phyloP scores from a whole-genome alignment of 2,797 vertebrate species.

The Diglossa cyanea region DNA sequence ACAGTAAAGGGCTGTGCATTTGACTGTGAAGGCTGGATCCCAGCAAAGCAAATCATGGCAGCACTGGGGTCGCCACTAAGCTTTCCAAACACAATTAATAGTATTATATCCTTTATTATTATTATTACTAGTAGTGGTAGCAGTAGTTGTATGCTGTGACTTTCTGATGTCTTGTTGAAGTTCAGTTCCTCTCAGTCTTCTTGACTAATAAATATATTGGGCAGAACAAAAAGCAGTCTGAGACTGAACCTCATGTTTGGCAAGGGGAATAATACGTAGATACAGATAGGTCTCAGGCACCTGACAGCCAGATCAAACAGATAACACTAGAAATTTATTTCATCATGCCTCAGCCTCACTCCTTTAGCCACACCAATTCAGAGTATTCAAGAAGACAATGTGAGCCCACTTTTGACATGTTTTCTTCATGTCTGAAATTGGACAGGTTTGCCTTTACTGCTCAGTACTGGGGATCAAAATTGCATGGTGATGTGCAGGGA shows the following conservation, averaged over 20 bases:
- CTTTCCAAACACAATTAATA: not conserved
- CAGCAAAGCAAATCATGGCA: not conserved
- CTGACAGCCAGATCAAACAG: not conserved
- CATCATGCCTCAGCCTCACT: not conserved
- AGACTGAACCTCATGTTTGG: not conserved
- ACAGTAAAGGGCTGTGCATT: not conserved
- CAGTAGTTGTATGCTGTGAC: not conserved
- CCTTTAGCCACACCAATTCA: not conserved
- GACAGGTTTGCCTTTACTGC: not conserved
- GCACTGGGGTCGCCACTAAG: not conserved
- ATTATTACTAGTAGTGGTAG: accelerated
- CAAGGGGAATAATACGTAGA: not conserved
- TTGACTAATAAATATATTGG: not conserved
- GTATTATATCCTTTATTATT: not conserved
- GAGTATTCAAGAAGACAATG: not conserved
- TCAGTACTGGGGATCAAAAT: not conserved
- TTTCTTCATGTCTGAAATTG: not conserved
- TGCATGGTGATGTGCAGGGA: not conserved
- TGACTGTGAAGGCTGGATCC: not conserved
- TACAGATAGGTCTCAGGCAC: not conserved
- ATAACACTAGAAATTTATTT: not conserved
- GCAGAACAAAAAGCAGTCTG: not conserved
- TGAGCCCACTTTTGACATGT: not conserved
- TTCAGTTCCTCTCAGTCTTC: not conserved
- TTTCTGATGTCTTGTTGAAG: not conserved